Evolutionary conservation across 2,113 vertebrate species (phyloP).

Genomic region (Danionella cerebrum): DNA sequence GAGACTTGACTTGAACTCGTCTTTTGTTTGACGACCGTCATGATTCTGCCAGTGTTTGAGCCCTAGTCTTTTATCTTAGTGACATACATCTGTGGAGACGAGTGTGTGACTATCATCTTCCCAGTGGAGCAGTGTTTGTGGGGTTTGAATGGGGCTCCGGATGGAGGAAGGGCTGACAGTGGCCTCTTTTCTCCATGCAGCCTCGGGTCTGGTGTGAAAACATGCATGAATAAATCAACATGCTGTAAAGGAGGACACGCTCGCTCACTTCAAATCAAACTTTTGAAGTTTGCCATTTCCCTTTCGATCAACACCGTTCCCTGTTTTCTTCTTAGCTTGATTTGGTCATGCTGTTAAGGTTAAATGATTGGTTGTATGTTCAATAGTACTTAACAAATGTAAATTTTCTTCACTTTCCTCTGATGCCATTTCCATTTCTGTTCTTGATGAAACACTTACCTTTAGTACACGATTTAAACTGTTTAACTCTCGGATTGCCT

Average conservation of each 20-base stretch:
- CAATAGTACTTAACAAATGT: too few species aligned
- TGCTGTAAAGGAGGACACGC: conserved; percentile 39
- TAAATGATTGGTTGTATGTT: too few species aligned
- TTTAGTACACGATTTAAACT: too few species aligned
- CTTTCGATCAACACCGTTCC: conserved; percentile 21
- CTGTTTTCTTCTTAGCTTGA: neutral
- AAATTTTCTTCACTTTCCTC: too few species aligned
- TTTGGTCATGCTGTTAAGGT: neutral
- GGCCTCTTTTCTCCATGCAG: conserved; percentile 37
- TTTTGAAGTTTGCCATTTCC: conserved; percentile 19
- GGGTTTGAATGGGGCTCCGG: neutral
- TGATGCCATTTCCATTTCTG: too few species aligned
- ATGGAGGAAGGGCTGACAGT: conserved; percentile 34
- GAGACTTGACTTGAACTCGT: too few species aligned
- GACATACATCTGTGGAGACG: conserved; percentile 1
- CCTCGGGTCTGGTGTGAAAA: conserved; percentile 38
- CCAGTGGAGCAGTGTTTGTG: neutral
- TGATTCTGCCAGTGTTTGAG: conserved; percentile 10
- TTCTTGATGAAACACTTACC: too few species aligned
- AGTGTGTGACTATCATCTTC: neutral
- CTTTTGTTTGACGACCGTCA: neutral
- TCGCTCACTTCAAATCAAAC: conserved; percentile 33
- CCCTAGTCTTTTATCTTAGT: too few species aligned
- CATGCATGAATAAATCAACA: conserved; percentile 50
- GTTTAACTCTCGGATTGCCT: too few species aligned